Base-by-base conservation (phyloP, 2,797 vertebrate species). In the Acipenser transmontanus region DNA sequence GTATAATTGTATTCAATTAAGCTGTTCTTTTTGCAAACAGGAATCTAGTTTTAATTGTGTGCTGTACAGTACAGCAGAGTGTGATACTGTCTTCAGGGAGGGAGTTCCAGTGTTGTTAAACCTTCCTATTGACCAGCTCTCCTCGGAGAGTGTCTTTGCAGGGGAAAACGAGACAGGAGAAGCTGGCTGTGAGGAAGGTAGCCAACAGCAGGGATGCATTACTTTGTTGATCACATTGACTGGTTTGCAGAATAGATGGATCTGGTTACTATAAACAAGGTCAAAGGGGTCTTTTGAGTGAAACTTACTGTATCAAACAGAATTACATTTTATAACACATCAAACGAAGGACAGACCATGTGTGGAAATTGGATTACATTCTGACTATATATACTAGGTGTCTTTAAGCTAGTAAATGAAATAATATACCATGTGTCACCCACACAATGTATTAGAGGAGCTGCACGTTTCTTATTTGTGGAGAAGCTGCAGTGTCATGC, bases 191-290 rank as follows among this genome's bases (percentile, higher is more conserved):
- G 52, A 70, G 61, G 8, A 11, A 50, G 52, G 17, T 51, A 48
- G 65, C 65, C 69, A 66, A 52, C 17, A 51, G 61, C 61, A 67
- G 61, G 66, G 66, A 70, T 67, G 17, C 69, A 67, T 67, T 70
- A 66, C 69, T 59, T 61, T 51, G 69, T 49, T 70, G 69, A 67
- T 70, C 63, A 67, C 67, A 70, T 63, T 67, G 69, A 56, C 68
- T 66, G 63, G 68, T 69, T 65, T 69, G 68, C 62, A 64, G 59
- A 47, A 52, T 64, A 62, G 50, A 69, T 69, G 50, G 64, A 69
- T 69, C 68, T 52, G 69, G 63, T 70, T 70, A 70, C 69, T 63
- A 61, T 65, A 70, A 70, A 70, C 69, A 70, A 70, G 65, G 69
- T 70, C 69, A 66, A 49, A 49, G 17, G 49, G 69, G 65, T 70